phyloP scores from a whole-genome alignment of 2,888 invertebrate genomes.

The Phyllotreta cruciferae region DNA sequence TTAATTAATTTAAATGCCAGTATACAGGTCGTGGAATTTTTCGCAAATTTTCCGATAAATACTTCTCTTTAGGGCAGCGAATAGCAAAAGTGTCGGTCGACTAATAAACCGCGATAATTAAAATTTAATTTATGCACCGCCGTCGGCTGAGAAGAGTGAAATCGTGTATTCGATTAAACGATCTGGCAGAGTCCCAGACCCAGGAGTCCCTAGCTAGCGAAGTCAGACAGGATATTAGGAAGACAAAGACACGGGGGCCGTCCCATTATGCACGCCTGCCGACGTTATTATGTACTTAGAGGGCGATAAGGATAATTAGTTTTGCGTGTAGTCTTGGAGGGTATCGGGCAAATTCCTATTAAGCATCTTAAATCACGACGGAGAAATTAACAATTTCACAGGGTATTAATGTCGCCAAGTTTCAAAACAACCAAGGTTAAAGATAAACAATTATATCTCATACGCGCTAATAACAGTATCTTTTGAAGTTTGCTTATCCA shows the following conservation, averaged over 20 bases:
- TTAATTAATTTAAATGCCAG: too few relatives aligned
- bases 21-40: too few relatives aligned
- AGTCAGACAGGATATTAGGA: slow-evolving; percentile 46
- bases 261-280: slow-evolving; percentile 47
- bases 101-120: background rate
- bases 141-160: background rate
- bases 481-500: too few relatives aligned
- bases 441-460: too few relatives aligned
- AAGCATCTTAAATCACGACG: slow-evolving; percentile 46
- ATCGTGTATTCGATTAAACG: slow-evolving; percentile 14
- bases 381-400: slow-evolving; percentile 49
- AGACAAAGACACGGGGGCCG: slow-evolving; percentile 46
- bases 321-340: slow-evolving; percentile 48
- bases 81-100: background rate
- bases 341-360: slow-evolving; percentile 49
- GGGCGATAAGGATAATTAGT: slow-evolving; percentile 50
- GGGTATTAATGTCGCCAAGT: slow-evolving; percentile 40
- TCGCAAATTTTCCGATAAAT: too few relatives aligned
- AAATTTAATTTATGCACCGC: slow-evolving; percentile 6
- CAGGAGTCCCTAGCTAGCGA: slow-evolving; percentile 19
- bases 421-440: too few relatives aligned
- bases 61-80: too few relatives aligned
- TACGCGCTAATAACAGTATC: too few relatives aligned
- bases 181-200: slow-evolving; percentile 25
- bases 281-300: slow-evolving; percentile 49